Conservation (phyloP, 2,113 vertebrate species). For the Oncorhynchus gorbuscha region DNA sequence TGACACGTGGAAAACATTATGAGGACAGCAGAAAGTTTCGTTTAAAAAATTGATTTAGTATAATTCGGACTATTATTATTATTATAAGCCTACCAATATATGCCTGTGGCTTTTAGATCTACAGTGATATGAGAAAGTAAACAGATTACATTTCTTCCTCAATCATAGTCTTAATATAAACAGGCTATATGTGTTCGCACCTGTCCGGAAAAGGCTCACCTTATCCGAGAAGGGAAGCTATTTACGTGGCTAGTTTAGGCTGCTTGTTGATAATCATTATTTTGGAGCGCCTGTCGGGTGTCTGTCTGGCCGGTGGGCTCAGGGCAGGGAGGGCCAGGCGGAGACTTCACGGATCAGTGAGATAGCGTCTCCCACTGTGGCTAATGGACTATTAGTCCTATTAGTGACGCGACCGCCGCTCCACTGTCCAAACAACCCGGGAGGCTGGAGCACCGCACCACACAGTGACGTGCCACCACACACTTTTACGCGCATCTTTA, state of each 20-base stretch:
- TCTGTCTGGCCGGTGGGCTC: neutral
- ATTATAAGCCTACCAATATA: too few relatives aligned
- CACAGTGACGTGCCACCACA: neutral
- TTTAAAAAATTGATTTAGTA: too few relatives aligned
- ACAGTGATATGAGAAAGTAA: neutral
- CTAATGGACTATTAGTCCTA: constrained; percentile 68
- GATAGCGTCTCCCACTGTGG: constrained; percentile 50
- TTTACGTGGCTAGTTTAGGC: neutral
- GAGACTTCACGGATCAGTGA: constrained; percentile 64
- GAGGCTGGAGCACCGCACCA: neutral
- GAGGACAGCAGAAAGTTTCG: neutral
- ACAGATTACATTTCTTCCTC: neutral
- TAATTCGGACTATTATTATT: too few relatives aligned
- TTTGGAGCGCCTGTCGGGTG: constrained; percentile 22
- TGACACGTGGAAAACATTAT: neutral
- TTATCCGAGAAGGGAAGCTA: neutral
- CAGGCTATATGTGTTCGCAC: neutral
- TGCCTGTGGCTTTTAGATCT: too few relatives aligned
- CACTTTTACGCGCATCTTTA: neutral
- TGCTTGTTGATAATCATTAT: constrained; percentile 54
- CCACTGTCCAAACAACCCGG: constrained; percentile 57
- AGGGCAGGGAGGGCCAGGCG: constrained; percentile 20
- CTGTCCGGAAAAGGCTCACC: neutral
- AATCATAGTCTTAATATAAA: neutral
- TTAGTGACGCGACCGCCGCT: constrained; percentile 60